Conservation (phyloP, 2,888 invertebrate species). For the Salticus scenicus region DNA sequence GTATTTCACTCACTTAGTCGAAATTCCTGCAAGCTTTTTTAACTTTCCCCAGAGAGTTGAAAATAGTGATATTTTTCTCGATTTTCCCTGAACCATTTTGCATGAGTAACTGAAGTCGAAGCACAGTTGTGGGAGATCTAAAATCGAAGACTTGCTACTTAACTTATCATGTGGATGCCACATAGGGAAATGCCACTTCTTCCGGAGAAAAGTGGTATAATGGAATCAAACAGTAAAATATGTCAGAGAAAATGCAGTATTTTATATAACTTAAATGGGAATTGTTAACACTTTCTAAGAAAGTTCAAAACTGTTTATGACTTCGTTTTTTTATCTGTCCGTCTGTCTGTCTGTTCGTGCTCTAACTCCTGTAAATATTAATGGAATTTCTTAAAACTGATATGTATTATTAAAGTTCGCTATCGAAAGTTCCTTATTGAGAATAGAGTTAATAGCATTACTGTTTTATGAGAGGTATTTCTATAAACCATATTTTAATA, state of each 20-base stretch:
- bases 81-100: conserved; percentile 28
- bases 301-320: no score
- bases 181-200: conserved; percentile 13
- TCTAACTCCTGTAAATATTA: no score
- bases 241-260: neutral
- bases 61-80: conserved; percentile 34
- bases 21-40: conserved; percentile 15
- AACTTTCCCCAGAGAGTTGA: conserved; percentile 17
- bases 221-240: no score
- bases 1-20: conserved; percentile 7
- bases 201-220: conserved; percentile 5
- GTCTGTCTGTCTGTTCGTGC: no score
- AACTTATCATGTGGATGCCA: conserved; percentile 47
- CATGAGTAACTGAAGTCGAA: conserved; percentile 45
- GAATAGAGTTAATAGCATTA: no score
- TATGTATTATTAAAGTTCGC: no score
- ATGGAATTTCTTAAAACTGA: no score
- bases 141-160: conserved; percentile 32
- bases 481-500: no score
- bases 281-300: no score
- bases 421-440: no score
- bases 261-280: neutral
- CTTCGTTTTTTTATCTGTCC: no score
- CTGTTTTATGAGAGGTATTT: no score
- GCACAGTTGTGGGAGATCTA: conserved; percentile 24